Conservation (phyloP, 2,888 invertebrate genomes). For the Acrobeloides nanus region DNA sequence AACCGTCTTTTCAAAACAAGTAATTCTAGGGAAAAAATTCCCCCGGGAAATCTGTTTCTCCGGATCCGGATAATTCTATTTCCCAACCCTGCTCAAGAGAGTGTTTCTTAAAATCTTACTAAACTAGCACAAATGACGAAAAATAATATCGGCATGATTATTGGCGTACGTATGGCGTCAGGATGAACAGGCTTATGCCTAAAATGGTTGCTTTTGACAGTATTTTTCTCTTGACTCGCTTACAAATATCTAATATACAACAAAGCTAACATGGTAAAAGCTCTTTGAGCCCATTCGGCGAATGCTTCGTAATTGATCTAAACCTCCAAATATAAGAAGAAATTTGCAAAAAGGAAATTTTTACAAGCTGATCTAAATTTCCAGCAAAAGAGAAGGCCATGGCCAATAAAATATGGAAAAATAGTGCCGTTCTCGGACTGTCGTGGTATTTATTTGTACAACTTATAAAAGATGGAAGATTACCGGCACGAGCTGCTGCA, state of each 20-base stretch:
- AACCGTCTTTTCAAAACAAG: too few species aligned
- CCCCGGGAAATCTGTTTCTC: too few species aligned
- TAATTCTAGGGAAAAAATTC: too few species aligned
- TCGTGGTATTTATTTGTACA: constrained; percentile 41
- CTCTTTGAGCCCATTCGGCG: constrained; percentile 48
- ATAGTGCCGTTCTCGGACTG: constrained; percentile 41
- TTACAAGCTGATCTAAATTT: constrained; percentile 30
- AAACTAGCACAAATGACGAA: constrained; percentile 31
- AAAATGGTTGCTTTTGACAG: background rate
- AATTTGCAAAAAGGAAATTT: too few species aligned
- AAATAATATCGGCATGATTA: constrained; percentile 47
- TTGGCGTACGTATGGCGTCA: constrained; percentile 32
- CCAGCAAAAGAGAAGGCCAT: constrained; percentile 43
- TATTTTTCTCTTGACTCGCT: constrained; percentile 14
- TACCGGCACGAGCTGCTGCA: constrained; percentile 37
- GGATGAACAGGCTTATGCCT: constrained; percentile 30
- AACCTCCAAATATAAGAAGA: background rate
- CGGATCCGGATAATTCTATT: too few species aligned
- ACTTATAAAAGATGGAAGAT: constrained; percentile 42
- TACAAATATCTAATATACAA: constrained; percentile 42
- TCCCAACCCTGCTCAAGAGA: too few species aligned
- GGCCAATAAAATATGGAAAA: constrained; percentile 37
- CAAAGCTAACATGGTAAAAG: constrained; percentile 48
- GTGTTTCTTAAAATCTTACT: too few species aligned
- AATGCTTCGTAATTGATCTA: constrained; percentile 21